Percentiles rank a stretch among this genome's conserved stretches.
phyloP scores from a whole-genome alignment of 1,140 invertebrate genomes.

The Aphelinus certus region DNA sequence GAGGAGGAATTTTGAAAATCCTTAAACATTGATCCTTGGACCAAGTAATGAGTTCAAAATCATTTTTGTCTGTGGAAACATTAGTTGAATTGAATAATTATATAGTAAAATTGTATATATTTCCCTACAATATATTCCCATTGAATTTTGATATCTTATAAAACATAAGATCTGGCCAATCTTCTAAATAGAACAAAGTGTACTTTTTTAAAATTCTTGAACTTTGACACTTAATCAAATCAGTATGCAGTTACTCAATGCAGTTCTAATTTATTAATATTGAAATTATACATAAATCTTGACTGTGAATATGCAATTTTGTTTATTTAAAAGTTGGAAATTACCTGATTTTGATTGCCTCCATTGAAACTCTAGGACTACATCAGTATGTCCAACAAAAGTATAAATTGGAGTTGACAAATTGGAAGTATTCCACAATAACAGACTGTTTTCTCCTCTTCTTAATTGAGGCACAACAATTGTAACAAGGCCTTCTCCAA shows the following conservation, averaged over 20 bases:
- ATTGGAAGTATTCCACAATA: constrained; percentile 83
- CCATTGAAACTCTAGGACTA: constrained; percentile 95
- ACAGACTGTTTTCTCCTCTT: constrained; percentile 82
- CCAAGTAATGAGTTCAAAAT: constrained; percentile 94
- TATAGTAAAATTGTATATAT: too few relatives aligned
- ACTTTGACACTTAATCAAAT: constrained; percentile 6
- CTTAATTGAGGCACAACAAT: constrained; percentile 85
- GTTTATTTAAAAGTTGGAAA: neutral
- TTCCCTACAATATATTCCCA: too few relatives aligned
- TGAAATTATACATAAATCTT: constrained; percentile 9
- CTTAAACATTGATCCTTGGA: constrained; percentile 92
- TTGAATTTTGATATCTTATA: too few relatives aligned
- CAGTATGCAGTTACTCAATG: too few relatives aligned
- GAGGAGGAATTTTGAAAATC: constrained; percentile 89
- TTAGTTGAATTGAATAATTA: neutral
- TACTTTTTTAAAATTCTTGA: constrained; percentile 21
- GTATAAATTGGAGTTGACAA: constrained; percentile 80
- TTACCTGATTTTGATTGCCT: constrained; percentile 71
- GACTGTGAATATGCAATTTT: constrained; percentile 2
- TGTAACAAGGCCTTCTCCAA: constrained; percentile 91
- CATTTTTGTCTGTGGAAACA: constrained; percentile 66
- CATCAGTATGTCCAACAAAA: constrained; percentile 92
- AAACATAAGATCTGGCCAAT: too few relatives aligned
- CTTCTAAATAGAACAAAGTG: constrained; percentile 6
- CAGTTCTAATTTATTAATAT: neutral